phyloP scores from a whole-genome alignment of 2,888 invertebrate species.

The Strigamia transsilvanica region DNA sequence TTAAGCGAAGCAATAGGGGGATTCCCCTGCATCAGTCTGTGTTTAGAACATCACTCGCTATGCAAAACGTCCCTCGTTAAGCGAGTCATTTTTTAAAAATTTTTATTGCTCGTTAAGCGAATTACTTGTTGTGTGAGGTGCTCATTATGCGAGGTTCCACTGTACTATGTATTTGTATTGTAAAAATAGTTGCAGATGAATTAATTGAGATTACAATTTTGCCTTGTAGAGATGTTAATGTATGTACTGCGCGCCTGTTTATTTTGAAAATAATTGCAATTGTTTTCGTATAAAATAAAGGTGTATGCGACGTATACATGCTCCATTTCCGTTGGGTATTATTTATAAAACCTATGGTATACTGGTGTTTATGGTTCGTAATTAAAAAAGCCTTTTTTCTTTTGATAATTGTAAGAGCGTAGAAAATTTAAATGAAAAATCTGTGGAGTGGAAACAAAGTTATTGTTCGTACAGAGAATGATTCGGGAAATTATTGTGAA shows the following conservation, averaged over 20 bases:
- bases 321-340: conserved; percentile 31
- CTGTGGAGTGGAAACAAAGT: conserved; percentile 30
- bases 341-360: background rate
- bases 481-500: conserved; percentile 40
- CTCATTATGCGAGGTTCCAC: too few species aligned
- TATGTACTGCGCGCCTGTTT: background rate
- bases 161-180: too few species aligned
- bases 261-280: conserved; percentile 6
- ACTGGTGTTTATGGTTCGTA: conserved; percentile 36
- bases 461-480: conserved; percentile 41
- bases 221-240: too few species aligned
- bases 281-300: conserved; percentile 18
- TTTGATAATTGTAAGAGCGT: conserved; percentile 49
- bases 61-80: too few species aligned
- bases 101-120: too few species aligned
- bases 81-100: too few species aligned
- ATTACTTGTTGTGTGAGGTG: too few species aligned
- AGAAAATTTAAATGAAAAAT: conserved; percentile 46
- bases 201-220: too few species aligned
- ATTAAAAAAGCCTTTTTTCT: conserved; percentile 23
- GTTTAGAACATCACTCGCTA: too few species aligned
- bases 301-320: background rate
- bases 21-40: too few species aligned
- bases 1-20: too few species aligned
- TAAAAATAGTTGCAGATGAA: too few species aligned